Percentiles rank a stretch among this genome's conserved stretches.
Evolutionary conservation across 2,888 invertebrate species (phyloP).

Genomic region (Leptura quadrifasciata): DNA sequence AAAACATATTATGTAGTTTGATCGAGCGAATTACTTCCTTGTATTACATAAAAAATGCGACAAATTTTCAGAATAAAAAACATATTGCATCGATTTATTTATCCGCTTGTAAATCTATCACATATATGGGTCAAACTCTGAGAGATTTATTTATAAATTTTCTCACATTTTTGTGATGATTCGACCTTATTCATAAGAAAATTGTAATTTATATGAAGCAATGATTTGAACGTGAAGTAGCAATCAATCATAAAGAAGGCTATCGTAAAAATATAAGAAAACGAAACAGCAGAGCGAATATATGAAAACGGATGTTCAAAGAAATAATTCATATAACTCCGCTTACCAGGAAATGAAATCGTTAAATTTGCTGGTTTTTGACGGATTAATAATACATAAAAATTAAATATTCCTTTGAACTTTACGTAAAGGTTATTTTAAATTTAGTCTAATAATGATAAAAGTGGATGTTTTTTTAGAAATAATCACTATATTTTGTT

Average conservation of each 20-base stretch:
- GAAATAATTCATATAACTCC: conserved; percentile 62
- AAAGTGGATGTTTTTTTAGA: too few species aligned
- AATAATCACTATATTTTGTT: too few species aligned
- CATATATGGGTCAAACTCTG: conserved; percentile 29
- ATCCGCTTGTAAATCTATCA: conserved; percentile 33
- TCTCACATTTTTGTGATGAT: conserved; percentile 30
- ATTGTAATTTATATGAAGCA: conserved; percentile 59
- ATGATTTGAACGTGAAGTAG: conserved; percentile 56
- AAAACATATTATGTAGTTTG: background rate
- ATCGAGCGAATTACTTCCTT: background rate
- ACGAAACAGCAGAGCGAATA: conserved; percentile 52
- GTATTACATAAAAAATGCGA: conserved; percentile 13
- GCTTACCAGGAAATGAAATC: conserved; percentile 57
- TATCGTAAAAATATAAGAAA: conserved; percentile 40
- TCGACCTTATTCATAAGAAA: conserved; percentile 53
- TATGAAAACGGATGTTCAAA: conserved; percentile 61
- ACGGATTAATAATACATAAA: conserved; percentile 49
- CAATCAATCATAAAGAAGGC: conserved; percentile 58
- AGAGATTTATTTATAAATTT: conserved; percentile 41
- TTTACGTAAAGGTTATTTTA: background rate
- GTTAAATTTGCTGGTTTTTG: conserved; percentile 52
- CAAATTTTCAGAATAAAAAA: conserved; percentile 32
- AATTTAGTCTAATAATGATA: background rate
- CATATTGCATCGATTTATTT: conserved; percentile 34
- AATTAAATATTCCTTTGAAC: conserved; percentile 36